These are phyloP conservation scores for Nymphalis urticae DNA, from an alignment of 2,888 invertebrate genomes.

Conservation along the genomic window DNA sequence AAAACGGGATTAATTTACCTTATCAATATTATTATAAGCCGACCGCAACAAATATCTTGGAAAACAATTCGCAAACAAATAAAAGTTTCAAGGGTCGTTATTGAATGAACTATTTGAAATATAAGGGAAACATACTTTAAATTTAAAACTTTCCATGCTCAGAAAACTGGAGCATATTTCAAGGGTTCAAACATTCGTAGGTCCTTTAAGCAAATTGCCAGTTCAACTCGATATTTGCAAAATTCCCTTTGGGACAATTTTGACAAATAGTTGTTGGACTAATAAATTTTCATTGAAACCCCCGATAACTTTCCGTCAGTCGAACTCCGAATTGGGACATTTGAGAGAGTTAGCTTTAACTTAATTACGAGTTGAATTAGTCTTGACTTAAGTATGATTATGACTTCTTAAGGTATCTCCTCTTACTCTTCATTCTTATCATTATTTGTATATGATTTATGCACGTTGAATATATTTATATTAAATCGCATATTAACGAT, in stretches of 20 bases:
- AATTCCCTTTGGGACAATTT: conserved; percentile 75
- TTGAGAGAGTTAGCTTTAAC: conserved; percentile 70
- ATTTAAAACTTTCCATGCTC: conserved; percentile 42
- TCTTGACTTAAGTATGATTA: conserved; percentile 71
- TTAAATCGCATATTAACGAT: conserved; percentile 41
- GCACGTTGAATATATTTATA: conserved; percentile 30
- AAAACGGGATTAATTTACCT: not conserved
- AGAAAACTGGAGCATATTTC: conserved; percentile 44
- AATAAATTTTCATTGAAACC: conserved; percentile 79
- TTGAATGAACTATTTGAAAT: conserved; percentile 37
- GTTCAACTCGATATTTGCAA: conserved; percentile 67
- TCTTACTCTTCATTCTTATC: conserved; percentile 42
- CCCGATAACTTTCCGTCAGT: conserved; percentile 70
- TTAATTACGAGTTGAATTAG: conserved; percentile 77
- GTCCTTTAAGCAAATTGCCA: conserved; percentile 66
- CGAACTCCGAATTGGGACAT: conserved; percentile 69
- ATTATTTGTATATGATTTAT: conserved; percentile 5
- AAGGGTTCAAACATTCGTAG: conserved; percentile 42
- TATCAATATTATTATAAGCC: conserved; percentile 8
- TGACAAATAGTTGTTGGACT: conserved; percentile 78
- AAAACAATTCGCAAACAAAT: conserved; percentile 10
- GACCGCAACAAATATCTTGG: conserved; percentile 4
- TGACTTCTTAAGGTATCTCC: conserved; percentile 66
- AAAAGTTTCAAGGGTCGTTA: conserved; percentile 28
- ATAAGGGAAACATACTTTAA: conserved; percentile 41